Conservation (phyloP, 2,113 vertebrate genomes). For the Nannospalax galili region DNA sequence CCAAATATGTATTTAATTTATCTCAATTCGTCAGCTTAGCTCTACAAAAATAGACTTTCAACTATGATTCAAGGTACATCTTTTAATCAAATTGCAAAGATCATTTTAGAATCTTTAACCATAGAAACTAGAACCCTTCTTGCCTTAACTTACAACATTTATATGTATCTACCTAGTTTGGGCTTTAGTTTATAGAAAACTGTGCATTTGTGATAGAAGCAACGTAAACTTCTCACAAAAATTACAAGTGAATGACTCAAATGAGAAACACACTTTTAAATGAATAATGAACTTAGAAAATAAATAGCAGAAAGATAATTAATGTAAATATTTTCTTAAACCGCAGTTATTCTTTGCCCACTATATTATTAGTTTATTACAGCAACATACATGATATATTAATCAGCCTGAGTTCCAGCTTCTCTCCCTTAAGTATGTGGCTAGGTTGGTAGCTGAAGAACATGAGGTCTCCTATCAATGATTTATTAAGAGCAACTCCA, state of each 20-base stretch:
- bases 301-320: neutral
- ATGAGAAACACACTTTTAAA: slow-evolving; percentile 33
- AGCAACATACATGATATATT: neutral
- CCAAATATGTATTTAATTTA: too few relatives aligned
- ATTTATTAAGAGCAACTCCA: neutral
- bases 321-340: slow-evolving; percentile 13
- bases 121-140: neutral
- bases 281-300: slow-evolving; percentile 38
- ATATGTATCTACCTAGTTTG: neutral
- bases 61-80: too few relatives aligned
- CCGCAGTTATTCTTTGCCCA: neutral
- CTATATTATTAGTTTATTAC: neutral
- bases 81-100: too few relatives aligned
- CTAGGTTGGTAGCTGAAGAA: neutral
- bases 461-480: neutral
- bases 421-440: neutral
- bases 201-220: neutral
- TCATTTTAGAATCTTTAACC: neutral
- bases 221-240: slow-evolving; percentile 39
- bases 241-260: slow-evolving; percentile 45
- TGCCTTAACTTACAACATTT: neutral
- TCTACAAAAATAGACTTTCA: too few relatives aligned
- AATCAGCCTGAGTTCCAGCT: neutral
- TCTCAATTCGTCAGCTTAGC: too few relatives aligned
- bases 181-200: neutral